phyloP scores from a whole-genome alignment of 2,888 invertebrate species.

The Drosophila vallismaia region DNA sequence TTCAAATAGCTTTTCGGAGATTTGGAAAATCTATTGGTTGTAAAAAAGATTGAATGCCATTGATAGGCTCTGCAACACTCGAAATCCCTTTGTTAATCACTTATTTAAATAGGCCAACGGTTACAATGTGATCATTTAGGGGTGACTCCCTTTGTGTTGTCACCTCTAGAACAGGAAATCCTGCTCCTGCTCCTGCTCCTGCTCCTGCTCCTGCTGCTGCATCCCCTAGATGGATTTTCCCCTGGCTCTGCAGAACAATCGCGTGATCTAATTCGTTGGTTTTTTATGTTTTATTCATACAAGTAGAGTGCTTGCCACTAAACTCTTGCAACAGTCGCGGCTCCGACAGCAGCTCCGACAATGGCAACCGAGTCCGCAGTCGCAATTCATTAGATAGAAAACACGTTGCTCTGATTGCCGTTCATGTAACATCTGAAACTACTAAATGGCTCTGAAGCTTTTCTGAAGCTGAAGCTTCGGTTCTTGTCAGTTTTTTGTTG shows the following conservation, averaged over 20 bases:
- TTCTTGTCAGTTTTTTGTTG: constrained; percentile 35
- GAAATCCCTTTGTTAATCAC: constrained; percentile 7
- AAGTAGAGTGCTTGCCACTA: constrained; percentile 25
- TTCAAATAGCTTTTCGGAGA: neutral
- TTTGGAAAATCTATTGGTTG: neutral
- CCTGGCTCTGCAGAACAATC: constrained; percentile 25
- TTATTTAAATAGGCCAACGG: constrained; percentile 9
- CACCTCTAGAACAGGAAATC: constrained; percentile 25
- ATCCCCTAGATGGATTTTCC: constrained; percentile 6
- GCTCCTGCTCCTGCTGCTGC: constrained; percentile 14
- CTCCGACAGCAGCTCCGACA: constrained; percentile 9
- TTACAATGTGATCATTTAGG: constrained; percentile 1
- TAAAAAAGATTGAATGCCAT: neutral
- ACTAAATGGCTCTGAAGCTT: constrained; percentile 47
- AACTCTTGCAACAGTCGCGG: constrained; percentile 8
- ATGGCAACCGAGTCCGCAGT: constrained; percentile 27
- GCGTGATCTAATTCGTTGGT: constrained; percentile 54
- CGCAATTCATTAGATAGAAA: constrained; percentile 59
- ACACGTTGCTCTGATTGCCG: constrained; percentile 64
- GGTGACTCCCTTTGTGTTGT: constrained; percentile 8
- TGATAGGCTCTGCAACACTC: neutral
- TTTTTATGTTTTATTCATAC: constrained; percentile 38
- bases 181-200: constrained; percentile 11
- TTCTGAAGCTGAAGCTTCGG: constrained; percentile 29
- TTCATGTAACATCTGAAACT: constrained; percentile 48